These are phyloP conservation scores for Upupa epops DNA, from an alignment of 2,113 vertebrate species.

Conservation along the genomic window DNA sequence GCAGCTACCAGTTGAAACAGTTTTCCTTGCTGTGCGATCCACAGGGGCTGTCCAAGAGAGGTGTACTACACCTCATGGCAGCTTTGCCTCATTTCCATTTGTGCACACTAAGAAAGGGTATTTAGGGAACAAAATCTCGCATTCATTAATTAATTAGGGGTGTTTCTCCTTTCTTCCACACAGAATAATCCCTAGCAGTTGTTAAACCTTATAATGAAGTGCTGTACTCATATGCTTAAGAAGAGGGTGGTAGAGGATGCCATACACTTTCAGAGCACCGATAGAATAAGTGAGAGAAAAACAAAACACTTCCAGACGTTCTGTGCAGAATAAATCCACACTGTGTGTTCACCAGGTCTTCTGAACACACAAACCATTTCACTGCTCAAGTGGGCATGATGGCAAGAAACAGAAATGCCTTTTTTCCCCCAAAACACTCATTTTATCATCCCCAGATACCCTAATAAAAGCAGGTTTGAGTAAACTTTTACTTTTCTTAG, in stretches of 20 bases:
- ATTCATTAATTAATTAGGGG: not conserved
- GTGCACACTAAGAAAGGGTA: not conserved
- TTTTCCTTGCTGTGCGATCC: not conserved
- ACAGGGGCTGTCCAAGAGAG: not conserved
- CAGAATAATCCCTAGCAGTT: not conserved
- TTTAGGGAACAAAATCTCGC: not conserved
- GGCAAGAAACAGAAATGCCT: not conserved
- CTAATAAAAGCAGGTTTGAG: not conserved
- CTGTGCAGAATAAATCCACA: not conserved
- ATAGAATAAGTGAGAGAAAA: not conserved
- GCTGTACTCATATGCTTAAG: not conserved
- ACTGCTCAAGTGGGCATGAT: not conserved
- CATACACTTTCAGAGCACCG: not conserved
- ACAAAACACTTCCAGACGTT: not conserved
- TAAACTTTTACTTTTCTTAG: not conserved
- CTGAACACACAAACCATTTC: not conserved
- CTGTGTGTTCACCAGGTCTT: not conserved
- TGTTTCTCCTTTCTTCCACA: not conserved
- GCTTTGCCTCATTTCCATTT: not conserved
- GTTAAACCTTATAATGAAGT: not conserved
- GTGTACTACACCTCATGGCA: not conserved
- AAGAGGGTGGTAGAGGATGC: not conserved
- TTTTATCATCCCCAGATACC: not conserved
- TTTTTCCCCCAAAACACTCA: not conserved
- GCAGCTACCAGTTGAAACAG: not conserved